Percentiles rank a stretch among this genome's conserved stretches.
These are phyloP conservation scores for Tenthredo scrophulariae DNA, from an alignment of 2,888 invertebrate genomes.

Conservation along the genomic window DNA sequence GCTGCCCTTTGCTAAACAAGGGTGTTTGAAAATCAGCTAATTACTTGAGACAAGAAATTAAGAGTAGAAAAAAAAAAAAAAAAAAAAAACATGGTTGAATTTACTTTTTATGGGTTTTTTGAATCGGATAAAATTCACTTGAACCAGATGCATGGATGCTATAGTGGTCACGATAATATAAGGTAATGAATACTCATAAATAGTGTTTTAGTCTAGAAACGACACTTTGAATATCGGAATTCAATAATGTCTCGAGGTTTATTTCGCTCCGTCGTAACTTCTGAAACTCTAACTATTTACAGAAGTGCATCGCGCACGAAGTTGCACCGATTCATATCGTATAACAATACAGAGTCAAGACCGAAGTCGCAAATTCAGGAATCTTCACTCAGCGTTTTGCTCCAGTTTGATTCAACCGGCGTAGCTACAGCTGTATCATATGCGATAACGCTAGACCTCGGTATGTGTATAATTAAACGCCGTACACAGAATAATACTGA, in stretches of 20 bases:
- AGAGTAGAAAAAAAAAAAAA: not conserved
- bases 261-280: conserved; percentile 32
- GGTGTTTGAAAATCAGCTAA: conserved; percentile 10
- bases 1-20: not conserved
- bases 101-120: not conserved
- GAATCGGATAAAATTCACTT: not conserved
- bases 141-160: not conserved
- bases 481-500: not conserved
- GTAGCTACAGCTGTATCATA: not conserved
- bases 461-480: not conserved
- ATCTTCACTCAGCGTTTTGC: not conserved
- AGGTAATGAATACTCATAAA: conserved; percentile 31
- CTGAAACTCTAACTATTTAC: conserved; percentile 8
- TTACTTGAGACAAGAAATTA: not conserved
- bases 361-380: not conserved
- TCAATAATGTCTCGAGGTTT: conserved; percentile 31
- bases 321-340: conserved; percentile 6
- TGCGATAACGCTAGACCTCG: not conserved
- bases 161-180: not conserved
- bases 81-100: not conserved
- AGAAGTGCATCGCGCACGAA: not conserved
- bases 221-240: conserved; percentile 41
- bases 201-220: conserved; percentile 15
- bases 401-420: not conserved
- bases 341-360: not conserved